These are phyloP conservation scores for Rutpela maculata DNA, from an alignment of 2,888 invertebrate genomes.

Conservation along the genomic window DNA sequence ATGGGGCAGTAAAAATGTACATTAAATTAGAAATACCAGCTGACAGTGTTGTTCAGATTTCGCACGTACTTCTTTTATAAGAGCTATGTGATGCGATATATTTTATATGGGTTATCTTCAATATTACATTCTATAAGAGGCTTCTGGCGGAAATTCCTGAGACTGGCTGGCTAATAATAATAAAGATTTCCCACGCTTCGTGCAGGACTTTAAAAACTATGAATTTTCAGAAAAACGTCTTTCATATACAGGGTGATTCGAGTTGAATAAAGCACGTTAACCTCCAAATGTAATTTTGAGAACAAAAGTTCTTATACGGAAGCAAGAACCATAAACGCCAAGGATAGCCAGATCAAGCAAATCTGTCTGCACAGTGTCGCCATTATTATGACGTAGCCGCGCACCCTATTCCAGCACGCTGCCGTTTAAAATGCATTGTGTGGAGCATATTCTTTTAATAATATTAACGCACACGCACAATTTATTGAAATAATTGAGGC, in stretches of 20 bases:
- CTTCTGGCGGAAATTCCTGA: not conserved
- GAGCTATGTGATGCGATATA: conserved; percentile 11
- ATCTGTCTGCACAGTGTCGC: too few species aligned
- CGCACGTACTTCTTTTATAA: conserved; percentile 20
- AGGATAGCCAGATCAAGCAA: too few species aligned
- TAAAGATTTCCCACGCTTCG: not conserved
- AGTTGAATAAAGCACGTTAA: too few species aligned
- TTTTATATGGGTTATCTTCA: not conserved
- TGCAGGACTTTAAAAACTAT: not conserved
- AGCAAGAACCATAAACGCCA: too few species aligned
- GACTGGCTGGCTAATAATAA: not conserved
- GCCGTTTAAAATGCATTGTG: too few species aligned
- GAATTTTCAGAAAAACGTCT: not conserved
- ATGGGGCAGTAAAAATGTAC: conserved; percentile 48
- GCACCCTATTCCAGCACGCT: too few species aligned
- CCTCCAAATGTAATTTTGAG: too few species aligned
- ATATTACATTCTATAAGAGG: not conserved
- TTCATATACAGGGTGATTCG: not conserved
- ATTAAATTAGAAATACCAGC: conserved; percentile 46
- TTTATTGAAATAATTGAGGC: too few species aligned
- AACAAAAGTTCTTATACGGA: too few species aligned
- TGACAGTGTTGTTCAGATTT: conserved; percentile 41
- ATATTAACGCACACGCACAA: too few species aligned
- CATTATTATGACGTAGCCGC: too few species aligned
- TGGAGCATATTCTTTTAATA: too few species aligned